Evolutionary conservation across 2,888 invertebrate species (phyloP).

Genomic region (Drosophila hamatofila): DNA sequence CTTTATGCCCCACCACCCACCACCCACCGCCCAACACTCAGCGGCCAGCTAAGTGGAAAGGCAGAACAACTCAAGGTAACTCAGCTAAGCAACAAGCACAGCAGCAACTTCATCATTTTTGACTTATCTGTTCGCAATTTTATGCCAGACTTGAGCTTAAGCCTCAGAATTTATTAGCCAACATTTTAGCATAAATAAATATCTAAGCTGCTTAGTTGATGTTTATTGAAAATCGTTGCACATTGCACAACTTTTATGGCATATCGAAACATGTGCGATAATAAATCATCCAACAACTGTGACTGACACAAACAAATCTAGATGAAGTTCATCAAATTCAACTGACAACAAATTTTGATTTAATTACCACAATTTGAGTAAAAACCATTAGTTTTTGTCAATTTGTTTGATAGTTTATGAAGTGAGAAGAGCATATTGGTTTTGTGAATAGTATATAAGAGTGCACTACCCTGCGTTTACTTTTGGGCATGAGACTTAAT

Average conservation of each 20-base stretch:
- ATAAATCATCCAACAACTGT: slow-evolving; percentile 19
- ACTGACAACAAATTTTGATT: neutral
- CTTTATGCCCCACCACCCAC: slow-evolving; percentile 7
- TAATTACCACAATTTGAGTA: neutral
- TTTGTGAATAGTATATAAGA: too few species aligned
- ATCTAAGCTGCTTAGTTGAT: neutral
- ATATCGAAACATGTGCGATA: neutral
- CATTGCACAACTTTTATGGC: neutral
- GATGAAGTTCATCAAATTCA: neutral
- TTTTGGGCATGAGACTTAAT: too few species aligned
- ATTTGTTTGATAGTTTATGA: neutral
- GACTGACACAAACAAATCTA: neutral
- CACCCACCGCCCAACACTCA: too few species aligned
- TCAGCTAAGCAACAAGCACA: neutral
- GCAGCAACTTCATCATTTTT: too few species aligned
- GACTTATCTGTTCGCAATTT: too few species aligned
- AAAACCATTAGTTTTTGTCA: neutral
- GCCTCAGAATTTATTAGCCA: neutral
- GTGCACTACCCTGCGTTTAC: too few species aligned
- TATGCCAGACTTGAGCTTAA: neutral
- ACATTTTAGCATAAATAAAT: neutral
- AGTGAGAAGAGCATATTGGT: neutral
- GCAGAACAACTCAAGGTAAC: neutral
- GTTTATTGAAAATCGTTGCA: neutral
- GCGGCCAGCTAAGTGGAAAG: slow-evolving; percentile 1